phyloP scores from a whole-genome alignment of 2,888 invertebrate species.

The Campoplex capitator region DNA sequence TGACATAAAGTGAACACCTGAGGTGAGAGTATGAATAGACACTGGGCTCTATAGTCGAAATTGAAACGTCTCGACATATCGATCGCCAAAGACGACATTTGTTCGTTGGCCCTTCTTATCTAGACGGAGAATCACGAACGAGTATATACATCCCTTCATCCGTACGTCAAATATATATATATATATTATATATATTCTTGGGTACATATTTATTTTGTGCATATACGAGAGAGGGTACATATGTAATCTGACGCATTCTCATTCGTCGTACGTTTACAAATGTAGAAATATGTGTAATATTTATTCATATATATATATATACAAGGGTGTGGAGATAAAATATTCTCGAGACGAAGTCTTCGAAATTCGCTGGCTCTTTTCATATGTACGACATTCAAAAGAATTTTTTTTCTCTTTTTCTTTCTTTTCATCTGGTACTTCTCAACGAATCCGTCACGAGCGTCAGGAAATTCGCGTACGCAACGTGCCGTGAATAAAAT shows the following conservation, averaged over 20 bases:
- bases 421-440: background rate
- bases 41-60: constrained; percentile 5
- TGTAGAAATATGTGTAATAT: background rate
- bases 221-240: background rate
- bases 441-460: constrained; percentile 40
- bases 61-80: constrained; percentile 65
- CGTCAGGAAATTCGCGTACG: constrained; percentile 48
- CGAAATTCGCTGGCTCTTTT: constrained; percentile 52
- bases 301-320: background rate
- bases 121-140: constrained; percentile 28
- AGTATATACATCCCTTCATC: constrained; percentile 7
- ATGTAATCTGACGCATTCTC: background rate
- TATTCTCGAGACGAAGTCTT: constrained; percentile 60
- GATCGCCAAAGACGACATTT: constrained; percentile 53
- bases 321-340: constrained; percentile 27
- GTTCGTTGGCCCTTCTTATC: constrained; percentile 42
- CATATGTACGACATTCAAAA: constrained; percentile 50
- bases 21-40: constrained; percentile 20
- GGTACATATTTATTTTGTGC: constrained; percentile 11
- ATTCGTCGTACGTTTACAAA: background rate
- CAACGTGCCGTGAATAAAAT: constrained; percentile 66
- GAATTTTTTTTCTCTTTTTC: constrained; percentile 11
- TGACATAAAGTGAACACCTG: constrained; percentile 27
- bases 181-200: background rate
- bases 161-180: constrained; percentile 38